Conservation (phyloP, 30 jellyfish, hydroid and myxozoan species). For the Aurelia sp. region DNA sequence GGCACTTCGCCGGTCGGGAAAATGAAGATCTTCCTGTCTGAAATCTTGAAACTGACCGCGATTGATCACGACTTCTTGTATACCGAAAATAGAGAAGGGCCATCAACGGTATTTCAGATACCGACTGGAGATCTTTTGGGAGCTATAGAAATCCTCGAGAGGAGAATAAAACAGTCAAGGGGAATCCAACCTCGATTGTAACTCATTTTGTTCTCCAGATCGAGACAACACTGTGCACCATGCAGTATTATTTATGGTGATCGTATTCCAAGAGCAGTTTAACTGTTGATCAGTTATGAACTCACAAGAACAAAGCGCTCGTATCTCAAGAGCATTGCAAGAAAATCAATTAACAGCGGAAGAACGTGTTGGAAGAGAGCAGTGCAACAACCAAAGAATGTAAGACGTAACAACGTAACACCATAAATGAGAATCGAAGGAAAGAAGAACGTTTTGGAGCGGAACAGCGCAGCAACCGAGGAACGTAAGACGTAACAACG, state of each 20-base stretch:
- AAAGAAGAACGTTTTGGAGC: background rate
- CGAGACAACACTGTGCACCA: background rate
- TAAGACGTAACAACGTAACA: no score
- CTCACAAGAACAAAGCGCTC: background rate
- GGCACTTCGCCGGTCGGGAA: constrained; percentile 72
- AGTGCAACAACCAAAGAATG: no score
- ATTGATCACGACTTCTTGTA: constrained; percentile 60
- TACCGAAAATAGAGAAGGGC: constrained; percentile 65
- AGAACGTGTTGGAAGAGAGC: background rate
- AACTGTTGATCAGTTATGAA: background rate
- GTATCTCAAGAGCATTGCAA: no score
- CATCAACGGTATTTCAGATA: constrained; percentile 48
- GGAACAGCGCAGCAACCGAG: no score
- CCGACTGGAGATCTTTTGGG: background rate
- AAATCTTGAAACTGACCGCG: constrained; percentile 26
- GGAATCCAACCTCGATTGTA: background rate
- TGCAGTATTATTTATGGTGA: background rate
- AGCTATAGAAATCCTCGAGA: constrained; percentile 19
- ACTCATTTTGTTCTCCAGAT: background rate
- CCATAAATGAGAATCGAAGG: no score
- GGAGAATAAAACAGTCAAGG: background rate
- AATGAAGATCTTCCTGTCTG: constrained; percentile 33
- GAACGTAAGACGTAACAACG: no score
- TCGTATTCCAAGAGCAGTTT: background rate
- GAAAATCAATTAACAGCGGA: no score